A percentile compares a stretch with the other conserved stretches of the same genome.
These are phyloP conservation scores for Plecturocebus donacophilus DNA, from an alignment of 2,113 vertebrate species.

Conservation along the genomic window DNA sequence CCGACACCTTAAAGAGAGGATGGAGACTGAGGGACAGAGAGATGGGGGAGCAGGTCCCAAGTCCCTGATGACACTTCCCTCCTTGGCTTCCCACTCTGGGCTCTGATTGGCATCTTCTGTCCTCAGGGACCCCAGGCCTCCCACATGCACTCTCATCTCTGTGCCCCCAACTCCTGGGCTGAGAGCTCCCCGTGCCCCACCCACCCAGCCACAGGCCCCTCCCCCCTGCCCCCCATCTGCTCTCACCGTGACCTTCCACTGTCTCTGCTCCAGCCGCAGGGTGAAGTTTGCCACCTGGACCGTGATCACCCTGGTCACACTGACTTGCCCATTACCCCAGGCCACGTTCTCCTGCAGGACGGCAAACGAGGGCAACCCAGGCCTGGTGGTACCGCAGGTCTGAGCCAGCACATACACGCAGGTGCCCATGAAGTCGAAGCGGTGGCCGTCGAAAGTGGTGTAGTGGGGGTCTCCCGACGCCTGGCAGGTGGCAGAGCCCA, in stretches of 20 bases:
- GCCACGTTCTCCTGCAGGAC: conserved; percentile 75
- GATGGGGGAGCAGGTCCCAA: neutral
- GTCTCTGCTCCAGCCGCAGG: conserved; percentile 68
- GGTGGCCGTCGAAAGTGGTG: conserved; percentile 78
- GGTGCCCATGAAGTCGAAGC: conserved; percentile 79
- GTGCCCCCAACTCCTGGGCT: conserved; percentile 49
- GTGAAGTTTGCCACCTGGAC: conserved; percentile 74
- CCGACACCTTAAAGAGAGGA: no score
- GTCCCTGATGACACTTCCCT: neutral
- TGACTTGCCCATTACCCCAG: conserved; percentile 47
- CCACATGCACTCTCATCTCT: conserved; percentile 81
- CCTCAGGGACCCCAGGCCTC: conserved; percentile 70
- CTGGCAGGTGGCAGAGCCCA: conserved; percentile 71
- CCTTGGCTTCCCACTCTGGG: neutral
- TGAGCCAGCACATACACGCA: conserved; percentile 81
- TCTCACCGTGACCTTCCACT: conserved; percentile 73
- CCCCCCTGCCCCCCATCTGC: fast-evolving
- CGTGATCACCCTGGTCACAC: neutral
- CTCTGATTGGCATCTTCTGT: conserved; percentile 45
- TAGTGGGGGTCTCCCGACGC: conserved; percentile 75
- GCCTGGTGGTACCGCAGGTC: neutral
- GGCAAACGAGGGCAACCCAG: fast-evolving
- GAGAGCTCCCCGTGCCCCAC: fast-evolving
- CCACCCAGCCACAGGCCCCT: no score
- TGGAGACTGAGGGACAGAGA: fast-evolving